These are phyloP conservation scores for Pardosa pseudoannulata DNA, from an alignment of 2,888 invertebrate species.

Conservation along the genomic window DNA sequence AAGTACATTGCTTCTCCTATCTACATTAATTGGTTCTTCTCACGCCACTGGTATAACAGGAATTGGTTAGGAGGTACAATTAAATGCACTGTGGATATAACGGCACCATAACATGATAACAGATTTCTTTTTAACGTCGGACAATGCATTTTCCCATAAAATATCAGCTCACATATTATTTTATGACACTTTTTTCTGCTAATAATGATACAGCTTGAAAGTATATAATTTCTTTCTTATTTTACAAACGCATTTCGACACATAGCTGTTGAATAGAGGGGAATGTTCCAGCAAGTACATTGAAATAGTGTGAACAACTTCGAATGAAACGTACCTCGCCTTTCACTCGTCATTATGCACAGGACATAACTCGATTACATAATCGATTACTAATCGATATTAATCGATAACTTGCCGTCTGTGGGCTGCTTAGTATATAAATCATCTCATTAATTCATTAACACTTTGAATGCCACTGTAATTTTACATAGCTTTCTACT, in stretches of 20 bases:
- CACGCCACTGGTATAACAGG: background rate
- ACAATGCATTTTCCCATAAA: constrained; percentile 50
- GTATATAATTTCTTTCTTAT: constrained; percentile 36
- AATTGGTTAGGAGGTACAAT: constrained; percentile 10
- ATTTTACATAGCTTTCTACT: no score
- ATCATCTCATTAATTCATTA: no score
- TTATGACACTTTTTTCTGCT: constrained; percentile 49
- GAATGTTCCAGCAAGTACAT: background rate
- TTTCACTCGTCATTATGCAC: no score
- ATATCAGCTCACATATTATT: constrained; percentile 65
- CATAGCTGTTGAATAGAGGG: background rate
- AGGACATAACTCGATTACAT: no score
- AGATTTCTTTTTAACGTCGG: constrained; percentile 22
- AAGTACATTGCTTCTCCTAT: no score
- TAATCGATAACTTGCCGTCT: no score
- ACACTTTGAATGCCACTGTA: no score
- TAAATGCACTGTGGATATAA: constrained; percentile 28
- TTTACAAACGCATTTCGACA: constrained; percentile 1
- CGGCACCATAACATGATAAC: constrained; percentile 34
- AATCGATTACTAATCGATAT: no score
- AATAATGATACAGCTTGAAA: constrained; percentile 62
- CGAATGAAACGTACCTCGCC: no score
- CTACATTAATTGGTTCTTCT: no score
- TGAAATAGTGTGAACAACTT: no score
- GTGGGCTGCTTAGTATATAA: no score